Base-by-base conservation (phyloP, 2,888 invertebrate genomes). In the Pachliopta kotzebuea region DNA sequence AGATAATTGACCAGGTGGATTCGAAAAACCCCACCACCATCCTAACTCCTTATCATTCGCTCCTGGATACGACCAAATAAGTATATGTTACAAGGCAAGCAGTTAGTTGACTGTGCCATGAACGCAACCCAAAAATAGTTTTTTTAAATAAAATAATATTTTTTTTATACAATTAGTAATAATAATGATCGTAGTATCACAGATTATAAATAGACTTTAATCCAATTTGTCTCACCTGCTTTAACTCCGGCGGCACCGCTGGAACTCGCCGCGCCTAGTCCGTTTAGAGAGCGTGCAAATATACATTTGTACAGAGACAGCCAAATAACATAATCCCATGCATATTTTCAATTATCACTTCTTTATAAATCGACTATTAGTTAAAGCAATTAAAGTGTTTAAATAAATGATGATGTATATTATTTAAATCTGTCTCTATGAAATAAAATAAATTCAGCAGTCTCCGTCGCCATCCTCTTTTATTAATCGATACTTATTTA, bases 201-300 rank as follows among this genome's bases (percentile, higher is more conserved):
- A 56, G 37, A 21, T 56, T 4, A 29, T 52, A 49, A 42, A 56
- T 26, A 23, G n/a, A 53, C 31, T 60, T 59, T 61, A 66, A 61
- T 60, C 17, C 53, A 71, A 69, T 72, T 71, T 74, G 67, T 76
- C 92, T 92, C 90, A 92, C 92, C 92, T 92, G 92, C 91, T 83
- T 88, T 90, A 64, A 80, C 79, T 70, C 83, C 81, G 68, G 76
- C 75, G 37, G 80, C 79, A 37, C 88, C 88, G 66, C 91, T 91
- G 55, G 90, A 87, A 67, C 88, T 83, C 60, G 88, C 87, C 20
- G 79, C 87, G 69, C 87, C 90, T 91, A 80, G 74, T 76, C 85
- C 79, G 57, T 76, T 76, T 26, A 55, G 62, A 56, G 42, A 64
- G 59, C 65, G 65, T 65, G 65, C 60, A 65, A 65, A 65, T 58